Conservation (phyloP, 35 echinoderm and acorn worm genomes). For the Apostichopus parvimensis region DNA sequence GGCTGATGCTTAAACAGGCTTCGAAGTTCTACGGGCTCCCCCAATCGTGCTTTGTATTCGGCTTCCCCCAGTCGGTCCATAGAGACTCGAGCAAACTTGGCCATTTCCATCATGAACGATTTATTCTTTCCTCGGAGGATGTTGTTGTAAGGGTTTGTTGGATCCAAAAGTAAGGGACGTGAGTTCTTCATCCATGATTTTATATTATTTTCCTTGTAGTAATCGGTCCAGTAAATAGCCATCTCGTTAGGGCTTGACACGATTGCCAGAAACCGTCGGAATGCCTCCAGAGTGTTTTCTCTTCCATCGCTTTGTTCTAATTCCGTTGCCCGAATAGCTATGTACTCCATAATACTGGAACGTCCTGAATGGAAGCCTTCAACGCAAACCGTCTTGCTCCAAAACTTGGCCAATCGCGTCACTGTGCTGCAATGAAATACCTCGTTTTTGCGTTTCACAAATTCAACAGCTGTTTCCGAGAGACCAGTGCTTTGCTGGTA, state of each 20-base stretch:
- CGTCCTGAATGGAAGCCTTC: conserved; percentile 20
- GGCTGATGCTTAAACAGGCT: conserved; percentile 19
- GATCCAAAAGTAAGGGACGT: conserved; percentile 42
- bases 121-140: not conserved
- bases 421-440: not conserved
- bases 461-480: conserved; percentile 50
- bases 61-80: not conserved
- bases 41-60: not conserved
- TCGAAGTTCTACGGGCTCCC: not conserved
- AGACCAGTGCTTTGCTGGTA: conserved; percentile 41
- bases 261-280: not conserved
- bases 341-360: conserved; percentile 48
- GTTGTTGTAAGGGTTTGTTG: conserved; percentile 58
- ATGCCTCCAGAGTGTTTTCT: conserved; percentile 18
- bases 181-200: not conserved
- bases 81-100: not conserved
- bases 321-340: conserved; percentile 28
- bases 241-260: not conserved
- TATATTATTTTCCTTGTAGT: not conserved
- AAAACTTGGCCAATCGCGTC: conserved; percentile 31
- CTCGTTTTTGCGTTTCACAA: conserved; percentile 35
- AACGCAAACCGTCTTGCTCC: conserved; percentile 49
- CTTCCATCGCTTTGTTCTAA: not conserved
- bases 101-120: conserved; percentile 5
- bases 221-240: conserved; percentile 7